A percentile compares a stretch with the other conserved stretches of the same genome.
Evolutionary conservation across 2,113 vertebrate genomes (phyloP).

Genomic region (Lampris megalopsis): DNA sequence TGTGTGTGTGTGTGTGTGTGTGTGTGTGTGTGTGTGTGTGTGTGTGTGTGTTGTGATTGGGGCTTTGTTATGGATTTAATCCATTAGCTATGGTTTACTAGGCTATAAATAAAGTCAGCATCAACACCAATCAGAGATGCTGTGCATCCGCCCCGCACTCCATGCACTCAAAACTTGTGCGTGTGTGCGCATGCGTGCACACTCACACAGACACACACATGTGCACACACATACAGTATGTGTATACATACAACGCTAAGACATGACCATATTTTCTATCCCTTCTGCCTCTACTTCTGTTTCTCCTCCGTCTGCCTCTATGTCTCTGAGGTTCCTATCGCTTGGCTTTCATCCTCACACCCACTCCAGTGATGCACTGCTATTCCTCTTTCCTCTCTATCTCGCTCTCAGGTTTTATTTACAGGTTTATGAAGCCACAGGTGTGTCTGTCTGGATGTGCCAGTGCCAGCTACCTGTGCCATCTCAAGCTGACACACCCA

Average conservation of each 20-base stretch:
- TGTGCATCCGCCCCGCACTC: not conserved
- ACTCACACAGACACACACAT: slow-evolving; percentile 12
- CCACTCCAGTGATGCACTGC: too few species aligned
- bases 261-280: not conserved
- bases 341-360: too few species aligned
- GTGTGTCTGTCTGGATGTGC: too few species aligned
- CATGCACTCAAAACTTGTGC: too few species aligned
- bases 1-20: too few species aligned
- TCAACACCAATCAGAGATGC: slow-evolving; percentile 20
- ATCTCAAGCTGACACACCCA: too few species aligned
- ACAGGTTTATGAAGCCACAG: too few species aligned
- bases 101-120: slow-evolving; percentile 28
- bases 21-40: too few species aligned
- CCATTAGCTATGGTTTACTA: slow-evolving; percentile 24
- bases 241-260: not conserved
- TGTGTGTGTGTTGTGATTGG: not conserved
- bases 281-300: not conserved
- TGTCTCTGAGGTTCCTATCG: too few species aligned
- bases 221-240: not conserved
- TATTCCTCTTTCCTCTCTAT: not conserved
- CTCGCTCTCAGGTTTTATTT: not conserved
- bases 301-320: too few species aligned
- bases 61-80: slow-evolving; percentile 1
- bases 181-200: not conserved
- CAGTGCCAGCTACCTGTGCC: too few species aligned